Evolutionary conservation across 2,888 invertebrate genomes (phyloP), one percentile per base, ranked within the genome.

Genomic region (Rotaria socialis): DNA sequence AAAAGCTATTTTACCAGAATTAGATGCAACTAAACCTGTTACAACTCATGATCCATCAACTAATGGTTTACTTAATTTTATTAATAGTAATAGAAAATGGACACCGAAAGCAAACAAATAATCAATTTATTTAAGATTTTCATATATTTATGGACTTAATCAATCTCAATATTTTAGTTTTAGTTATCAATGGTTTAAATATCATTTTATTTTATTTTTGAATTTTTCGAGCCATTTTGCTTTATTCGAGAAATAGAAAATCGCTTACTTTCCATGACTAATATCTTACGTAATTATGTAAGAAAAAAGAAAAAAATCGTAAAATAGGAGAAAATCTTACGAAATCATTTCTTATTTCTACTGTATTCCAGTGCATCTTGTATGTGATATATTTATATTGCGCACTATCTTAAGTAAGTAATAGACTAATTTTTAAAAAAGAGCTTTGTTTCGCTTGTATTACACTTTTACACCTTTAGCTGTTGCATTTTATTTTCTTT

Each of bases 1-100:
- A 0, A 98, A 98, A 92, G 95, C 95, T n/a, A 98, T 99, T 89
- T 96, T 98, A 91, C 96, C 96, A 0, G 98, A 99, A 91, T 92
- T 99, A 84, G 93, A 93, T 89, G 92, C 92, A 43, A 93, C 92
- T 22, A 24, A 85, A 19, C 93, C 95, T 24, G 92, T 94, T 47
- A 93, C 93, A 80, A 89, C 89, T 56, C 99, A 99, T 91, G 99
- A 99, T 91, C 93, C 93, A 50, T 99, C 98, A 50, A 99, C 99
- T 84, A 99, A 98, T 92, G 97, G 96, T 55, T 94, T 99, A 85
- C 97, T 99, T 90, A 96, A 96, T 91, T 98, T 97, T 92, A 94
- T 97, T 90, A 93, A 93, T 88, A 89, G 89, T 84, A 52, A 85
- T 35, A 74, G 85, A 50, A 87, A 84, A 85, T 75, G 75, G 75